Percentiles rank a stretch among this genome's conserved stretches.
phyloP scores from a whole-genome alignment of 2,113 vertebrate genomes.

The Thomomys bottae region DNA sequence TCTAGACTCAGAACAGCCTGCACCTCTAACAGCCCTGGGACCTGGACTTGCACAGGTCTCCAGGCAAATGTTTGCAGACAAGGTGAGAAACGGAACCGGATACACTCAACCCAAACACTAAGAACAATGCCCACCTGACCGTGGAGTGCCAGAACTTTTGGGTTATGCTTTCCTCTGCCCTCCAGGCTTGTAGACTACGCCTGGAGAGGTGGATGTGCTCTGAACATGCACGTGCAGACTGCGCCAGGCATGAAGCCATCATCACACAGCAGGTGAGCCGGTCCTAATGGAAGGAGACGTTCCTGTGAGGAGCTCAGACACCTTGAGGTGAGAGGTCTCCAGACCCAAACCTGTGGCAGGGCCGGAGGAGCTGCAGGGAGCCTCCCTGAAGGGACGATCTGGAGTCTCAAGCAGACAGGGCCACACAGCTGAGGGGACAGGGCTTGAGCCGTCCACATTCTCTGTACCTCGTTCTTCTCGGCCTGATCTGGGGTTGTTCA shows the following conservation, averaged over 20 bases:
- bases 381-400: accelerated
- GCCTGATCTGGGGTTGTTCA: neutral
- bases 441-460: accelerated
- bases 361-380: accelerated
- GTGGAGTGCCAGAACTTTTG: neutral
- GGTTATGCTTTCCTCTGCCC: neutral
- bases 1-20: too few relatives aligned
- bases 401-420: accelerated
- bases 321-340: neutral
- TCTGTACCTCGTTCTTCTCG: neutral
- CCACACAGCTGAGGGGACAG: neutral
- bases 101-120: accelerated
- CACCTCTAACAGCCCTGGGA: accelerated
- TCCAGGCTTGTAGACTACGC: neutral
- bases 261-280: accelerated
- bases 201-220: neutral
- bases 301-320: accelerated
- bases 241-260: accelerated
- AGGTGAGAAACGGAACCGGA: neutral
- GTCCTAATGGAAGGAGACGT: accelerated
- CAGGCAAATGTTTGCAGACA: accelerated
- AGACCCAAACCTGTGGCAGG: neutral
- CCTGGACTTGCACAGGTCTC: accelerated
- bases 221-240: neutral
- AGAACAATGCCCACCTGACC: neutral